Percentiles rank a stretch among this genome's conserved stretches.
Conservation (phyloP, 1,140 invertebrate genomes). For the Drosophila suzukii region DNA sequence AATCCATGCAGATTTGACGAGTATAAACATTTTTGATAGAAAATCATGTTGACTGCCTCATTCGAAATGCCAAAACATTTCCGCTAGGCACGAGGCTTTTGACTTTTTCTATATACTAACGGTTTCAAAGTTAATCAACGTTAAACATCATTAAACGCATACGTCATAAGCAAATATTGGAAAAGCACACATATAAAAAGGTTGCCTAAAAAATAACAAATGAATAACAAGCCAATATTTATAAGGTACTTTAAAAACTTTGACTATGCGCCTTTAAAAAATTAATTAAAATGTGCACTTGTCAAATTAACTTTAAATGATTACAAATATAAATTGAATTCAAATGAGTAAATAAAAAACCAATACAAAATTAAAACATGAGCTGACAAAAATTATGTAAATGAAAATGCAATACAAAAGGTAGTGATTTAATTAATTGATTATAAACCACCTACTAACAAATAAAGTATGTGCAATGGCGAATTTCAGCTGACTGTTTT, state of each 20-base stretch:
- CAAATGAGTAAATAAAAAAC: background rate
- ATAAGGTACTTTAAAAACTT: background rate
- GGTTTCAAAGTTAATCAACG: background rate
- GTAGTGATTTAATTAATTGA: slow-evolving; percentile 25
- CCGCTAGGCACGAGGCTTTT: background rate
- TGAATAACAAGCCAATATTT: background rate
- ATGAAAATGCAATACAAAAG: background rate
- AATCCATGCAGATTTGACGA: slow-evolving; percentile 1
- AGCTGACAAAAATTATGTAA: no score
- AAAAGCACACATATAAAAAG: background rate
- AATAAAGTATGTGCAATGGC: background rate
- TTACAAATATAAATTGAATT: background rate
- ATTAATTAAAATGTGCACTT: slow-evolving; percentile 4
- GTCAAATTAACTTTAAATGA: background rate
- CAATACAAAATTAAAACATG: no score
- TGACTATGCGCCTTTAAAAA: background rate
- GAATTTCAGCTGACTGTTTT: slow-evolving; percentile 8
- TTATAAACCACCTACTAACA: background rate
- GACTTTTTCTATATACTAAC: background rate
- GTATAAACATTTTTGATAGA: background rate
- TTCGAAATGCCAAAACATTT: background rate
- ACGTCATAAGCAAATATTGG: background rate
- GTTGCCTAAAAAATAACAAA: no score
- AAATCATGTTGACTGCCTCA: no score
- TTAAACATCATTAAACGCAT: background rate